phyloP scores from a whole-genome alignment of 2,797 vertebrate genomes.

The Hyperoplus immaculatus region DNA sequence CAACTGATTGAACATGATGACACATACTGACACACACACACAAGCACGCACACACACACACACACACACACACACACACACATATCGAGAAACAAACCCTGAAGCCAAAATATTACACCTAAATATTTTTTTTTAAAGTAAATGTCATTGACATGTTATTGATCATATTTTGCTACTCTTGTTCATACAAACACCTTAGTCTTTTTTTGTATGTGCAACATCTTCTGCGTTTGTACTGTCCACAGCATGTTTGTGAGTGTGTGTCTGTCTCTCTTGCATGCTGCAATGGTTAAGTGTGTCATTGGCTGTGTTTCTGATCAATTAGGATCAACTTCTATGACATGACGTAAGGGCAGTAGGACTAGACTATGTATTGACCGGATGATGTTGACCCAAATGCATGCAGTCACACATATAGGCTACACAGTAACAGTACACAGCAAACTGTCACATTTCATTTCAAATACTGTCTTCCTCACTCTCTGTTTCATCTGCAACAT shows the following conservation, averaged over 20 bases:
- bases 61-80: constrained; percentile 4
- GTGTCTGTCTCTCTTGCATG: background rate
- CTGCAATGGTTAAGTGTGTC: constrained; percentile 47
- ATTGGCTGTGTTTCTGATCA: constrained; percentile 45
- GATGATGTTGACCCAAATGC: constrained; percentile 64
- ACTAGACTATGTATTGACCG: constrained; percentile 49
- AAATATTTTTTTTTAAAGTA: background rate
- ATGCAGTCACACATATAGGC: background rate
- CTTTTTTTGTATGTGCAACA: no score
- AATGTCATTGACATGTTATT: background rate
- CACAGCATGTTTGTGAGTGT: background rate
- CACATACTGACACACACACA: background rate
- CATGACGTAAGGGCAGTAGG: constrained; percentile 42
- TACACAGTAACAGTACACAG: background rate
- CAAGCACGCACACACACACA: background rate
- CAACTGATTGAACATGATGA: no score
- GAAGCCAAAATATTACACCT: background rate
- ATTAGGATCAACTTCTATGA: constrained; percentile 42
- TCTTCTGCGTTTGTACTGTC: background rate
- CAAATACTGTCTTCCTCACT: constrained; percentile 4
- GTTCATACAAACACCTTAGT: background rate
- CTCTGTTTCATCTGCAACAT: background rate
- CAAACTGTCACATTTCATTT: background rate
- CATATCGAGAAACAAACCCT: background rate
- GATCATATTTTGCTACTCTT: background rate